Base-by-base conservation (phyloP, 2,797 vertebrate genomes). In the Helostoma temminkii region DNA sequence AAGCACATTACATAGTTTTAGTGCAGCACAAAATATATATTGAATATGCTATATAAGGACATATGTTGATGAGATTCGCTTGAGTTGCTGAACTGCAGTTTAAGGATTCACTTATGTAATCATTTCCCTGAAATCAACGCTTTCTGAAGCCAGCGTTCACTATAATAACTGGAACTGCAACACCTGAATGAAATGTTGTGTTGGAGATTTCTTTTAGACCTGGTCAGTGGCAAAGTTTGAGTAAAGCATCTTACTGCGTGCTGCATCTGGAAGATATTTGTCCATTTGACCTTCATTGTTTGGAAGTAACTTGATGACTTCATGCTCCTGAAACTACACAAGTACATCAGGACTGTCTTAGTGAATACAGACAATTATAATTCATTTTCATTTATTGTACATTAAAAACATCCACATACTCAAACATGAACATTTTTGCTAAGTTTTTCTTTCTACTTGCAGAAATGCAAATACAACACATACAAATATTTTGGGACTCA, bases 261-360 rank as follows among this genome's bases (percentile, higher is more conserved):
- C 61, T 96, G 95, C 46, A 95, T 88, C 6, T 65, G 43, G 80
- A 95, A 95, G 68, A 96, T 85, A 34, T 80, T 41, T 3, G 37
- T 49, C 92, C 91, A 95, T 1, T 71, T 75, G 47, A 63, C 28
- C 25, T 9, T 47, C 16, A 0, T 11, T 0, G 0, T n/a, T n/a
- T n/a, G n/a, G n/a, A n/a, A n/a, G n/a, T n/a, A n/a, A n/a, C n/a
- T n/a, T n/a, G n/a, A n/a, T n/a, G n/a, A n/a, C n/a, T n/a, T n/a
- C n/a, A n/a, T 0, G 0, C 0, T 6, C 26, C 78, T 83, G 72
- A 36, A 57, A 73, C 30, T 7, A 58, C 14, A 49, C 1, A 22
- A 39, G 12, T 34, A 55, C 49, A 74, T n/a, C 8, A 49, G 30
- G 15, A 50, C 25, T 39, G 22, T 24, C 15, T 26, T 6, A 48